phyloP scores from a whole-genome alignment of 2,113 vertebrate species.

The Cebidichthys violaceus region DNA sequence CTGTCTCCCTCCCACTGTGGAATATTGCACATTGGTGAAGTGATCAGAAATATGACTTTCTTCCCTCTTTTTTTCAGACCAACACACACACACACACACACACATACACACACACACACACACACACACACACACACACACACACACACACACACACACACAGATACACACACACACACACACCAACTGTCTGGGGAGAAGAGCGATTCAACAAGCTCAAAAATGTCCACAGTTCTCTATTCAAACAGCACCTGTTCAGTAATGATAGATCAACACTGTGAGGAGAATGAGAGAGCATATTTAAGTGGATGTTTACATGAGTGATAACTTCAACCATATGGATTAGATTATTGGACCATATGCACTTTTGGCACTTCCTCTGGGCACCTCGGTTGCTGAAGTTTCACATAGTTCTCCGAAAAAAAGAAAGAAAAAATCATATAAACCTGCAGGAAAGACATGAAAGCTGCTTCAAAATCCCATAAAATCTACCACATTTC shows the following conservation, averaged over 20 bases:
- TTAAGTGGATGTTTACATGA: slow-evolving; percentile 78
- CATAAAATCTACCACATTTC: slow-evolving; percentile 7
- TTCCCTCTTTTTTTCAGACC: slow-evolving; percentile 10
- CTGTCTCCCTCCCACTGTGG: slow-evolving; percentile 12
- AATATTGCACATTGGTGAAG: slow-evolving; percentile 19
- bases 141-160: slow-evolving; percentile 2
- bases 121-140: neutral
- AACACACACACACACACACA: neutral
- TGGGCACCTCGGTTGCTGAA: slow-evolving; percentile 19
- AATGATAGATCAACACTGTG: slow-evolving; percentile 70
- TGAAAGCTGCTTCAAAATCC: slow-evolving; percentile 29
- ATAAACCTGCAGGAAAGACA: slow-evolving; percentile 25
- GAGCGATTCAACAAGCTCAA: slow-evolving; percentile 35
- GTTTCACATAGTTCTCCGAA: slow-evolving; percentile 8
- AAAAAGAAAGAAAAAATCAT: too few relatives aligned
- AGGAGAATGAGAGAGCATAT: slow-evolving; percentile 59
- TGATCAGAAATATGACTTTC: slow-evolving; percentile 45
- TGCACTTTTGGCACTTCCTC: slow-evolving; percentile 38
- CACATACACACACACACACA: slow-evolving; percentile 7
- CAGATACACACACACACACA: neutral
- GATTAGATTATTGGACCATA: slow-evolving; percentile 69
- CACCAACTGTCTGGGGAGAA: slow-evolving; percentile 27
- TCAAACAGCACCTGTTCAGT: slow-evolving; percentile 75
- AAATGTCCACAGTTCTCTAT: slow-evolving; percentile 53
- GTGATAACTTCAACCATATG: slow-evolving; percentile 69